A percentile compares a stretch with the other conserved stretches of the same genome.
Evolutionary conservation across 2,888 invertebrate species (phyloP).

Genomic region (Nomada fucata): DNA sequence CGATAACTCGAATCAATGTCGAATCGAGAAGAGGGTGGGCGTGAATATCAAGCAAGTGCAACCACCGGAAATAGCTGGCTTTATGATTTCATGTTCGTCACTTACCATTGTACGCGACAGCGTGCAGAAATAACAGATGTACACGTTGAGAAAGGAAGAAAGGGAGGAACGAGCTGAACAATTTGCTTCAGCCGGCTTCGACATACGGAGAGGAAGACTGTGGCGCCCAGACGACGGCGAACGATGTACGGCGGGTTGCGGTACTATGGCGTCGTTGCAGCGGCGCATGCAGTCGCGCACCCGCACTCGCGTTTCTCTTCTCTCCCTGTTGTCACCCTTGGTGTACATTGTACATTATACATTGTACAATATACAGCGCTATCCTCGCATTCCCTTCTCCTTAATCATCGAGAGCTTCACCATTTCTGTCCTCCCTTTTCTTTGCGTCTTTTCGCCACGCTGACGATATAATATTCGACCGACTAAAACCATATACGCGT

Average conservation of each 20-base stretch:
- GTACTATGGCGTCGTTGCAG: slow-evolving; percentile 79
- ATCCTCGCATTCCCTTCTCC: too few species aligned
- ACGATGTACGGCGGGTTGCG: slow-evolving; percentile 70
- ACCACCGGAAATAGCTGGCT: background rate
- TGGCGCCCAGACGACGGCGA: slow-evolving; percentile 74
- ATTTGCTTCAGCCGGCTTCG: slow-evolving; percentile 72
- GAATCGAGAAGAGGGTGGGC: background rate
- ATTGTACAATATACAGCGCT: background rate
- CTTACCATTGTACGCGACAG: slow-evolving; percentile 78
- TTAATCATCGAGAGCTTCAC: background rate
- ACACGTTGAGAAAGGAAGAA: slow-evolving; percentile 44
- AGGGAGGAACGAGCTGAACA: slow-evolving; percentile 42
- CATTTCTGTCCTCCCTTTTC: too few species aligned
- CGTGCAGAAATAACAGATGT: slow-evolving; percentile 43
- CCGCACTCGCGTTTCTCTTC: slow-evolving; percentile 70
- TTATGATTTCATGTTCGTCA: slow-evolving; percentile 24
- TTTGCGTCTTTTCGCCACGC: background rate
- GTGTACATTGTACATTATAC: background rate
- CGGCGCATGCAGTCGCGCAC: slow-evolving; percentile 80
- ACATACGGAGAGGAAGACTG: slow-evolving; percentile 79
- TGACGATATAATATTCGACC: slow-evolving; percentile 10
- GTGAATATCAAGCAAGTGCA: background rate
- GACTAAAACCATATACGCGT: slow-evolving; percentile 27
- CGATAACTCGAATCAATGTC: slow-evolving; percentile 4
- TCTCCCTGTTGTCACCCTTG: slow-evolving; percentile 3